Base-by-base conservation (phyloP, 1,140 invertebrate species). In the Caenorhabditis briggsae region DNA sequence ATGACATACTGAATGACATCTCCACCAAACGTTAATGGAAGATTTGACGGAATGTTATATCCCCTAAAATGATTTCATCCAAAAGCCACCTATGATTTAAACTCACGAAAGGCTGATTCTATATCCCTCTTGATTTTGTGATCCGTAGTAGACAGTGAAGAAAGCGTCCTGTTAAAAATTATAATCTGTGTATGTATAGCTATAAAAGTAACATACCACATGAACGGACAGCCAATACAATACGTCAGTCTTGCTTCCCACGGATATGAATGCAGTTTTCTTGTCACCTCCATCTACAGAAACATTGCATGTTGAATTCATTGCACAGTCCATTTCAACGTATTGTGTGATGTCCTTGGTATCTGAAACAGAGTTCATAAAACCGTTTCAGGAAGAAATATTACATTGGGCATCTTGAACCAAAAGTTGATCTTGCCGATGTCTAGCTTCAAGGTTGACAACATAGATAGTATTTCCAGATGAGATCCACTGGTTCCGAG, bases 141-240 rank as follows among this genome's bases (percentile, higher is more conserved):
- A 70, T 70, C 64, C 64, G 23, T 70, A 70, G 18, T 70, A 70
- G 16, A 70, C 64, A 16, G 33, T 70, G 14, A 70, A 16, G 3
- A 6, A 43, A 0, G 33, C 33, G 11, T n/a, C 43, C 64, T 70
- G 20, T 11, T n/a, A 0, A 43, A 70, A 23, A 43, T 25, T 33
- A 43, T 43, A 43, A 18, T 16, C 8, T n/a, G 18, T 0, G 5
- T 2, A 43, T 43, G 14, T 43, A 18, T 11, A 70, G 3, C 2
- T 3, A 1, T 43, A 46, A 46, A 43, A 16, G 9, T 46, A 16
- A 33, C 33, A 18, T 18, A 70, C 64, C 16, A 46, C 33, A 46
- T 70, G 2, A 33, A 70, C 5, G 1, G 14, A 2, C 16, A 70
- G 9, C 5, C 16, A 9, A 14, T 3, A 5, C 16, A 70, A 46